These are phyloP conservation scores for Malacosoma neustria DNA, from an alignment of 2,888 invertebrate species.

Conservation along the genomic window DNA sequence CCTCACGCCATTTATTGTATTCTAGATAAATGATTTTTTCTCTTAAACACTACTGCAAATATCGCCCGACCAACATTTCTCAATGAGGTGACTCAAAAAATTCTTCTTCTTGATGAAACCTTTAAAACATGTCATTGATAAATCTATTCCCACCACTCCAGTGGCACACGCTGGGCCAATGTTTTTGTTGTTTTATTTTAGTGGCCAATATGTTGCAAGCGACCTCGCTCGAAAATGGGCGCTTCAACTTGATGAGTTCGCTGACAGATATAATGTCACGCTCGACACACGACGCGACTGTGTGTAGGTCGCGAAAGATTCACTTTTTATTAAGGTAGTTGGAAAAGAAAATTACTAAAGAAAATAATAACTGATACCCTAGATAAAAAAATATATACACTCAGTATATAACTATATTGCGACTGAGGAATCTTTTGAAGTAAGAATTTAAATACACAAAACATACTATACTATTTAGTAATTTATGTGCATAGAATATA, in stretches of 20 bases:
- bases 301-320: slow-evolving; percentile 17
- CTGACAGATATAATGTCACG: slow-evolving; percentile 25
- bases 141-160: slow-evolving; percentile 8
- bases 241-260: slow-evolving; percentile 1
- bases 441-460: too few species aligned
- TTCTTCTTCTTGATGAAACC: neutral
- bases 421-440: too few species aligned
- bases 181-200: slow-evolving; percentile 17
- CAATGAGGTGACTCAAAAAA: neutral
- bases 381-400: too few species aligned
- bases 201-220: slow-evolving; percentile 22
- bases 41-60: too few species aligned
- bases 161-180: slow-evolving; percentile 3
- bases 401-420: too few species aligned
- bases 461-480: too few species aligned
- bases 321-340: too few species aligned
- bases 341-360: too few species aligned
- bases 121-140: neutral
- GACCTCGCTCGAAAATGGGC: slow-evolving; percentile 17
- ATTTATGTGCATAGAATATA: too few species aligned
- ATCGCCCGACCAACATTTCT: neutral
- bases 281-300: slow-evolving; percentile 20
- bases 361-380: too few species aligned
- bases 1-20: too few species aligned
- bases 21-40: too few species aligned